phyloP scores from a whole-genome alignment of 2,888 invertebrate species.

The Caenorhabditis sp. region DNA sequence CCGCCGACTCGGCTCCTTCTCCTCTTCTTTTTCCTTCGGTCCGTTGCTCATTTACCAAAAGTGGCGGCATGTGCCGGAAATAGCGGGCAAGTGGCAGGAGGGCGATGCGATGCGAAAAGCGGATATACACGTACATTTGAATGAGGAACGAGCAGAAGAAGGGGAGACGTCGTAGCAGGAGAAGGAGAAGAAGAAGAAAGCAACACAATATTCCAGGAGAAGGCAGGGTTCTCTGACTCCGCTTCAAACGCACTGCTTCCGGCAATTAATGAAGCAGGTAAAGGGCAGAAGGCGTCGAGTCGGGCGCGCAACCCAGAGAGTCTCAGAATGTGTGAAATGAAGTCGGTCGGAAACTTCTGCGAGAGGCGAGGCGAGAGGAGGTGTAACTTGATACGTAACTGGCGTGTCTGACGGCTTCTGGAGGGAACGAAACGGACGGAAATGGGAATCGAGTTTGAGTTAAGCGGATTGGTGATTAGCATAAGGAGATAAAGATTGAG shows the following conservation, averaged over 20 bases:
- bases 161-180: background rate
- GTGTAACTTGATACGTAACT: constrained; percentile 48
- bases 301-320: constrained; percentile 3
- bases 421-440: constrained; percentile 1
- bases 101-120: constrained; percentile 31
- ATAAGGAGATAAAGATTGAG: constrained; percentile 7
- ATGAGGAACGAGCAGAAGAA: constrained; percentile 39
- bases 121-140: constrained; percentile 45
- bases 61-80: constrained; percentile 37
- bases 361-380: constrained; percentile 4
- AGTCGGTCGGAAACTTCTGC: constrained; percentile 47
- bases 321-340: constrained; percentile 52
- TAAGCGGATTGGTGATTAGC: constrained; percentile 34
- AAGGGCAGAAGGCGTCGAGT: constrained; percentile 40
- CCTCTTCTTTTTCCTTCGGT: constrained; percentile 28
- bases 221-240: background rate
- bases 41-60: constrained; percentile 56
- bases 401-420: constrained; percentile 4
- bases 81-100: constrained; percentile 42
- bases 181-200: constrained; percentile 28
- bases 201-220: constrained; percentile 24
- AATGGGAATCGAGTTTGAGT: constrained; percentile 15
- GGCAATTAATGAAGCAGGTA: constrained; percentile 58
- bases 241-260: constrained; percentile 21
- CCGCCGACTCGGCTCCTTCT: constrained; percentile 24